These are phyloP conservation scores for Endomychus coccineus DNA, from an alignment of 2,888 invertebrate genomes.

Conservation along the genomic window DNA sequence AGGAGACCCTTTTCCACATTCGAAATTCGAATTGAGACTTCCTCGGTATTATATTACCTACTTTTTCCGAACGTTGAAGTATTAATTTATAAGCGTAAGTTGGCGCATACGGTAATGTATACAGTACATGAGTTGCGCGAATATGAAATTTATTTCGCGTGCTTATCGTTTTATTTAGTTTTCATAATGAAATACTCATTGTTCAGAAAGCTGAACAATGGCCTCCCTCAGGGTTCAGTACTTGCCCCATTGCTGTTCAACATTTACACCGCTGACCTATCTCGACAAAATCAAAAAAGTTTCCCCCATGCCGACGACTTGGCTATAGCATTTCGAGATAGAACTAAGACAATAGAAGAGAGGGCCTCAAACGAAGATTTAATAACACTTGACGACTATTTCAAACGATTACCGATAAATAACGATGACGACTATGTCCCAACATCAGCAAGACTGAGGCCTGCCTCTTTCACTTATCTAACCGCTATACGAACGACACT, in stretches of 20 bases:
- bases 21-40: too few relatives aligned
- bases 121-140: too few relatives aligned
- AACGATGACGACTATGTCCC: constrained; percentile 10
- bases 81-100: too few relatives aligned
- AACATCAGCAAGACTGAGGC: constrained; percentile 9
- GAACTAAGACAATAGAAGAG: constrained; percentile 5
- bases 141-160: too few relatives aligned
- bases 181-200: too few relatives aligned
- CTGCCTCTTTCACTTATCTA: constrained; percentile 8
- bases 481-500: constrained; percentile 3
- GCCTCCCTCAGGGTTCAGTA: constrained; percentile 12
- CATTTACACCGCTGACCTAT: constrained; percentile 7
- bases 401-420: too few relatives aligned
- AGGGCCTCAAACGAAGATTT: constrained; percentile 6
- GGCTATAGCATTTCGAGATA: constrained; percentile 5
- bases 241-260: constrained; percentile 10
- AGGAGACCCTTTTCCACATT: too few relatives aligned
- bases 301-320: constrained; percentile 11
- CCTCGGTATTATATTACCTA: too few relatives aligned
- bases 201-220: constrained; percentile 9
- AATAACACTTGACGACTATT: constrained; percentile 2
- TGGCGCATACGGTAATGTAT: too few relatives aligned
- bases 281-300: constrained; percentile 3
- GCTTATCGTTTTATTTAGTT: too few relatives aligned
- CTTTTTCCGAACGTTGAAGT: too few relatives aligned